Percentiles rank a stretch among this genome's conserved stretches.
Evolutionary conservation across 2,888 invertebrate genomes (phyloP).

Genomic region (Dryobotodes eremita): DNA sequence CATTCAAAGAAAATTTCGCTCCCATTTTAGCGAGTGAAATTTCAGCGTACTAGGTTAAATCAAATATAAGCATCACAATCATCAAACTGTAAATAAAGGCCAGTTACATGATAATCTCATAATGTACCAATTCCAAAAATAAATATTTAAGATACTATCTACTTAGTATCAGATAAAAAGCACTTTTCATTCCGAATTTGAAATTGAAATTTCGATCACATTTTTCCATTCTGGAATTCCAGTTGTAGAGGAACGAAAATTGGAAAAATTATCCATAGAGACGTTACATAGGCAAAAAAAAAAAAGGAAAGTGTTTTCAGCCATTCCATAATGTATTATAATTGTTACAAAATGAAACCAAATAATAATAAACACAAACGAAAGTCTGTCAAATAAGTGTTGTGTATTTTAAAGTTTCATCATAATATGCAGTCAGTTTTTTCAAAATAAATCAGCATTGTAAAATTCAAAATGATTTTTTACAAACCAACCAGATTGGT

Average conservation of each 20-base stretch:
- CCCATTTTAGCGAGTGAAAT: constrained; percentile 28
- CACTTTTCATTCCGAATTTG: constrained; percentile 52
- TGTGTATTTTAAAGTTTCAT: constrained; percentile 1
- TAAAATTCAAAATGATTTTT: neutral
- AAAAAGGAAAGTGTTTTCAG: constrained; percentile 31
- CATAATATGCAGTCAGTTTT: neutral
- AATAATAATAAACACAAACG: constrained; percentile 48
- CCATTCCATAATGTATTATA: constrained; percentile 59
- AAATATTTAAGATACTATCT: constrained; percentile 48
- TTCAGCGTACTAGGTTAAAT: constrained; percentile 55
- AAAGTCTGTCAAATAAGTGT: constrained; percentile 36
- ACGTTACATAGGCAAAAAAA: constrained; percentile 10
- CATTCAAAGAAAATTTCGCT: constrained; percentile 25
- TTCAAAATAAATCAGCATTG: neutral
- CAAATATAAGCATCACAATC: constrained; percentile 60
- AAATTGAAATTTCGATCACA: constrained; percentile 25
- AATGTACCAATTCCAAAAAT: constrained; percentile 49
- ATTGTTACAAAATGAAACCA: constrained; percentile 53
- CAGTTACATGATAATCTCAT: constrained; percentile 59
- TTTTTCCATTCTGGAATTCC: constrained; percentile 50
- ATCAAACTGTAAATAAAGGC: constrained; percentile 68
- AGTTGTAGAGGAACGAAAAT: constrained; percentile 34
- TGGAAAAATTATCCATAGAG: neutral
- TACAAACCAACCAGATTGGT: neutral
- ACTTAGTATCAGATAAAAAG: constrained; percentile 37